These are phyloP conservation scores for Aradophagus sp. DNA, from an alignment of 1,140 invertebrate species.

Conservation along the genomic window DNA sequence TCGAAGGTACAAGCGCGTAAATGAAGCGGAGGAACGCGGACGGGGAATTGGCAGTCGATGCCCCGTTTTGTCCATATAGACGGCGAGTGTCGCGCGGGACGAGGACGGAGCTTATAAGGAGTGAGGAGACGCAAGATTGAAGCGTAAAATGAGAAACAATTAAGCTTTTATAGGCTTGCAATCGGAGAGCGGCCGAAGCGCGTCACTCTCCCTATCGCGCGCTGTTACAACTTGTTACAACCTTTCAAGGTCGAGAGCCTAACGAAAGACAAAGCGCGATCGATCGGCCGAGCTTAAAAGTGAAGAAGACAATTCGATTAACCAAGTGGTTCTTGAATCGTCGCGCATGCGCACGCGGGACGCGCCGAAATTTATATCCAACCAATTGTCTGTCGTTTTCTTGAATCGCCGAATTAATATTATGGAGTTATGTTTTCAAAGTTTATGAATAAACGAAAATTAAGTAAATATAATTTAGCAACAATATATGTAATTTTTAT, in stretches of 20 bases:
- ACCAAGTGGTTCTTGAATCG: conserved; percentile 17
- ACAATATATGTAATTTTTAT: no score
- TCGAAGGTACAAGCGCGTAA: conserved; percentile 33
- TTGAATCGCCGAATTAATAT: no score
- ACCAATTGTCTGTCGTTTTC: no score
- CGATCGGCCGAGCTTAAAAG: background rate
- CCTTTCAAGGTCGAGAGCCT: conserved; percentile 64
- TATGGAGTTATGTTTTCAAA: no score
- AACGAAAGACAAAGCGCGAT: conserved; percentile 47
- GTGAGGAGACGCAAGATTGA: conserved; percentile 62
- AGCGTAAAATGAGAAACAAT: conserved; percentile 71
- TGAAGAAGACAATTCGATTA: background rate
- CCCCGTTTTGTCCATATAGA: conserved; percentile 31
- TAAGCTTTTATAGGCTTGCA: conserved; percentile 70
- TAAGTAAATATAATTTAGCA: no score
- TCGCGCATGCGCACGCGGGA: conserved; percentile 18
- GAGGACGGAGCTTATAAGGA: conserved; percentile 59
- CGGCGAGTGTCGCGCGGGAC: conserved; percentile 22
- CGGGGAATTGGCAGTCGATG: conserved; percentile 41
- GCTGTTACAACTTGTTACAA: conserved; percentile 68
- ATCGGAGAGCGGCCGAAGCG: conserved; percentile 55
- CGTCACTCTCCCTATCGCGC: conserved; percentile 27
- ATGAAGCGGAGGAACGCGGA: conserved; percentile 25
- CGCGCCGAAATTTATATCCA: conserved; percentile 33
- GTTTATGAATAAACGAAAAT: no score